Evolutionary conservation across 2,113 vertebrate species (phyloP).

Genomic region (Hippocampus abdominalis): DNA sequence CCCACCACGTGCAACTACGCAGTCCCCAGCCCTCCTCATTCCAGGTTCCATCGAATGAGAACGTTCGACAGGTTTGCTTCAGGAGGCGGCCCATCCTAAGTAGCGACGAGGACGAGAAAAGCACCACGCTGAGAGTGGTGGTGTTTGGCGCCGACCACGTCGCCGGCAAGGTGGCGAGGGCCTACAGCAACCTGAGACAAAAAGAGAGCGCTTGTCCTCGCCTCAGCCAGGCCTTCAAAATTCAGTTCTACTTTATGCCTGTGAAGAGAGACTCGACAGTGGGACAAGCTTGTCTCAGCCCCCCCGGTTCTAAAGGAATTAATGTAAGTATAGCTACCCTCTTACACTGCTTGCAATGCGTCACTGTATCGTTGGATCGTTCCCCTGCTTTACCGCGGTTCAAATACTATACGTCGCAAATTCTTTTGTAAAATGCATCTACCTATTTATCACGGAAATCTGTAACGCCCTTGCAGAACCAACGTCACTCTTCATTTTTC

Average conservation of each 20-base stretch:
- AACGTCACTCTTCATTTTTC: too few species aligned
- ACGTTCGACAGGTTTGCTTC: slow-evolving; percentile 68
- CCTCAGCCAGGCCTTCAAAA: slow-evolving; percentile 85
- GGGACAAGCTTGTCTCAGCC: slow-evolving; percentile 23
- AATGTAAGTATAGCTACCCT: slow-evolving; percentile 42
- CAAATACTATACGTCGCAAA: too few species aligned
- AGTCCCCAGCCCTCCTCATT: slow-evolving; percentile 31
- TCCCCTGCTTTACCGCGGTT: too few species aligned
- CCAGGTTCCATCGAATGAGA: slow-evolving; percentile 21
- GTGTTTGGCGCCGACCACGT: slow-evolving; percentile 94
- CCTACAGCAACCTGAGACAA: slow-evolving; percentile 83
- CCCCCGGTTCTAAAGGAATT: slow-evolving; percentile 39
- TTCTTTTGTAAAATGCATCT: too few species aligned
- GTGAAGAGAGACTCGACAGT: slow-evolving; percentile 75
- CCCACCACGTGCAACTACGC: slow-evolving; percentile 74
- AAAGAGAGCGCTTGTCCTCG: slow-evolving; percentile 80
- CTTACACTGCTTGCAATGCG: neutral
- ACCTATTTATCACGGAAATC: too few species aligned
- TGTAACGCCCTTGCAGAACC: too few species aligned
- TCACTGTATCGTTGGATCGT: neutral
- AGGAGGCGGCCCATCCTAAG: slow-evolving; percentile 86
- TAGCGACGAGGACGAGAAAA: slow-evolving; percentile 79
- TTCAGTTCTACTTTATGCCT: slow-evolving; percentile 90
- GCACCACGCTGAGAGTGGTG: slow-evolving; percentile 81
- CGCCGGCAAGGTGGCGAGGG: slow-evolving; percentile 88